Evolutionary conservation across 2,797 vertebrate genomes (phyloP).

Genomic region (Ceryle rudis): DNA sequence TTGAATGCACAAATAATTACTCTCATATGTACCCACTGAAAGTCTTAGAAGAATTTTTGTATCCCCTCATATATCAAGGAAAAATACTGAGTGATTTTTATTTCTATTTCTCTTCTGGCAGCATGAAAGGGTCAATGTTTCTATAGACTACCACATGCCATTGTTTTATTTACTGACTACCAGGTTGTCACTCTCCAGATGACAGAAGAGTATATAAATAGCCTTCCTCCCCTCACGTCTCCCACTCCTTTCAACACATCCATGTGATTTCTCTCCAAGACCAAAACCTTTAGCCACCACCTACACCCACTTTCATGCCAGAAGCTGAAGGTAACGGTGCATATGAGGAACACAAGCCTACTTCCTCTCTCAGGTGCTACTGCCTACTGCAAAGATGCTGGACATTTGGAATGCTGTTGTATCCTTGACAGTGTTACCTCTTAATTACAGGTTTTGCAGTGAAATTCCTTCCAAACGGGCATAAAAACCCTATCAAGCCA

Average conservation of each 20-base stretch:
- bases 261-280: background rate
- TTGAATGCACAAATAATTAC: background rate
- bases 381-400: background rate
- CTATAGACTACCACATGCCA: background rate
- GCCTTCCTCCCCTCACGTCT: background rate
- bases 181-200: background rate
- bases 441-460: background rate
- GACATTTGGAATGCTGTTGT: background rate
- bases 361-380: background rate
- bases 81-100: background rate
- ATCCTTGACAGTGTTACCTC: background rate
- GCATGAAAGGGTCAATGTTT: background rate
- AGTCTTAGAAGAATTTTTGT: accelerated
- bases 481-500: background rate
- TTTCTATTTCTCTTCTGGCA: background rate
- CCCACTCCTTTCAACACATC: background rate
- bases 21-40: background rate
- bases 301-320: background rate
- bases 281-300: background rate
- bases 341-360: background rate
- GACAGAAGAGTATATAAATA: background rate
- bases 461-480: background rate
- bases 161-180: background rate
- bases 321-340: background rate
- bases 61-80: background rate